Conservation (phyloP, 2,888 invertebrate species). For the Ophonus ardosiacus region DNA sequence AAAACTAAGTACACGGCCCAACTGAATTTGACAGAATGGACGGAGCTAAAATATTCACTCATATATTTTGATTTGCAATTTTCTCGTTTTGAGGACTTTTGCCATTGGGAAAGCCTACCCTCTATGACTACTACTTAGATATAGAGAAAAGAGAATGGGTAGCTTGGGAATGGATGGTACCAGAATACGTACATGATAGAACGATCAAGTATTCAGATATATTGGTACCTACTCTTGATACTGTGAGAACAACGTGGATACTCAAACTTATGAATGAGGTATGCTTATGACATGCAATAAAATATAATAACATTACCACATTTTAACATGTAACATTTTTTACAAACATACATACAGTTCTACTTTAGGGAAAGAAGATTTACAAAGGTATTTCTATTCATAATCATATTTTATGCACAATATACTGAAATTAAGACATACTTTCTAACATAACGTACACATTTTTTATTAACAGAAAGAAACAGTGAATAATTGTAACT, state of each 20-base stretch:
- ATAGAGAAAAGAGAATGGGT: constrained; percentile 84
- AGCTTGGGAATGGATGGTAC: constrained; percentile 91
- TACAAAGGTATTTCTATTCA: constrained; percentile 64
- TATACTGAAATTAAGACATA: too few relatives aligned
- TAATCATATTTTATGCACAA: not conserved
- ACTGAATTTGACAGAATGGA: too few relatives aligned
- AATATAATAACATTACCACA: not conserved
- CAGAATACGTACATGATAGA: constrained; percentile 85
- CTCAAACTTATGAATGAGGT: constrained; percentile 88
- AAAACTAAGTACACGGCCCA: too few relatives aligned
- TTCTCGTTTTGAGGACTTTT: constrained; percentile 79
- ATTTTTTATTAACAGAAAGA: too few relatives aligned
- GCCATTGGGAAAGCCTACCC: constrained; percentile 83
- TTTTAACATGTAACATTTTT: constrained; percentile 24
- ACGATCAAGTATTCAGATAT: constrained; percentile 87
- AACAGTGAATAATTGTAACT: too few relatives aligned
- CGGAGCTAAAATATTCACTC: too few relatives aligned
- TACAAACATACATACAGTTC: constrained; percentile 64
- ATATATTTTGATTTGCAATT: not conserved
- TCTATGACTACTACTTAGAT: constrained; percentile 92
- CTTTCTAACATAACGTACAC: too few relatives aligned
- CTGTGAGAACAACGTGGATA: constrained; percentile 87
- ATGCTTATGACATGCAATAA: constrained; percentile 66
- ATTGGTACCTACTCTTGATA: constrained; percentile 93
- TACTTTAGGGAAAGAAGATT: constrained; percentile 67